Evolutionary conservation across 2,113 vertebrate genomes (phyloP), one percentile per base, ranked within the genome.

Genomic region (Mesitornis unicolor): DNA sequence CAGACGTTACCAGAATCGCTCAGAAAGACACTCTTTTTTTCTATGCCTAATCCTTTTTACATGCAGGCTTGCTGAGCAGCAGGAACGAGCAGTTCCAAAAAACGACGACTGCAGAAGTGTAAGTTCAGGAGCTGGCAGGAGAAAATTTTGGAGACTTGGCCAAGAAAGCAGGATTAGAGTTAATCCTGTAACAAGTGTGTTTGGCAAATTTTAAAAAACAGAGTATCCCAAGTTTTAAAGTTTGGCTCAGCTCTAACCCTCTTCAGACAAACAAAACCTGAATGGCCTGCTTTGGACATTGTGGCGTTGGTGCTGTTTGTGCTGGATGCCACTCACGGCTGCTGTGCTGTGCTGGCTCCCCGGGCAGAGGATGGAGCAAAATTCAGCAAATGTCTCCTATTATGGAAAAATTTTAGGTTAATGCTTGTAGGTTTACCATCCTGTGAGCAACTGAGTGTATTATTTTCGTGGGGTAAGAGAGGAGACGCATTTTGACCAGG

Each of bases 251-350:
- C 35, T 91, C 73, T 59, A 8, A 78, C 24, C 36, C 4, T 45
- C 35, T 16, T 84, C 51, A 50, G 33, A 29, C 11, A n/a, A 61
- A 28, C 31, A 48, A 42, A 80, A 15, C 10, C 51, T 60, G 0
- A 16, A 5, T 33, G 7, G 43, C 16, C 75, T 0, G 1, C 2
- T 61, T 9, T 54, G 81, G 69, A 15, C 22, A 0, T 9, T 5
- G 54, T 0, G 1, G 36, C 2, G 1, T 24, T 13, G 8, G 71
- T n/a, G 67, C 45, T 51, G 38, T 11, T 28, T 15, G 48, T 59
- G 47, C 51, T n/a, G n/a, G n/a, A n/a, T n/a, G n/a, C n/a, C n/a
- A n/a, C n/a, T n/a, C n/a, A n/a, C n/a, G n/a, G n/a, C 24, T 31
- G 63, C 9, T 48, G 35, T 21, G 31, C 10, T 1, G 2, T 42